Conservation (phyloP, 64 coral and sea anemone species). For the Actinia tenebrosa region DNA sequence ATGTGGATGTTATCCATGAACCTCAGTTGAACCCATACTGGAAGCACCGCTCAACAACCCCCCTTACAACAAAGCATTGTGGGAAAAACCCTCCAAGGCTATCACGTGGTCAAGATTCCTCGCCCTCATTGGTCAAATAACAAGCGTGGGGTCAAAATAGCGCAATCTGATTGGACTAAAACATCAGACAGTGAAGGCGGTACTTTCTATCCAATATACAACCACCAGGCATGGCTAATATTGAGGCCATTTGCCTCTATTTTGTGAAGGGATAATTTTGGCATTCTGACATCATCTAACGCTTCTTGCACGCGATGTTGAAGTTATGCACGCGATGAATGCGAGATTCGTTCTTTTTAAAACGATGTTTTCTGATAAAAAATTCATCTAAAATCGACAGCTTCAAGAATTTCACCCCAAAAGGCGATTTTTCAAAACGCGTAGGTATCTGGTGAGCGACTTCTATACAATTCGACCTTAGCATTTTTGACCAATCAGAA, state of each 20-base stretch:
- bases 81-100: constrained; percentile 73
- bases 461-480: not conserved
- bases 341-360: not conserved
- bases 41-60: constrained; percentile 79
- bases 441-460: not conserved
- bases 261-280: constrained; percentile 64
- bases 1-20: not conserved
- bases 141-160: not conserved
- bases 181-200: constrained; percentile 37
- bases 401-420: not conserved
- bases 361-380: not conserved
- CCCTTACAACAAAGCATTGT: constrained; percentile 62
- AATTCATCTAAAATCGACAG: not conserved
- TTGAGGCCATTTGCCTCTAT: constrained; percentile 31
- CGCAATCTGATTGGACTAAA: constrained; percentile 51
- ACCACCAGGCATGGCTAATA: constrained; percentile 13
- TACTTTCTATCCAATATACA: constrained; percentile 11
- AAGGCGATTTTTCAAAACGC: not conserved
- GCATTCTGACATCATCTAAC: constrained; percentile 56
- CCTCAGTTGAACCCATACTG: constrained; percentile 39
- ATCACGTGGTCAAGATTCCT: constrained; percentile 33
- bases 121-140: constrained; percentile 38
- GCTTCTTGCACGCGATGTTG: constrained; percentile 64
- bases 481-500: not conserved
- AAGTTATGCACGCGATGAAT: not conserved